Evolutionary conservation across 1,140 invertebrate species (phyloP).

Genomic region (Ylistrum balloti): DNA sequence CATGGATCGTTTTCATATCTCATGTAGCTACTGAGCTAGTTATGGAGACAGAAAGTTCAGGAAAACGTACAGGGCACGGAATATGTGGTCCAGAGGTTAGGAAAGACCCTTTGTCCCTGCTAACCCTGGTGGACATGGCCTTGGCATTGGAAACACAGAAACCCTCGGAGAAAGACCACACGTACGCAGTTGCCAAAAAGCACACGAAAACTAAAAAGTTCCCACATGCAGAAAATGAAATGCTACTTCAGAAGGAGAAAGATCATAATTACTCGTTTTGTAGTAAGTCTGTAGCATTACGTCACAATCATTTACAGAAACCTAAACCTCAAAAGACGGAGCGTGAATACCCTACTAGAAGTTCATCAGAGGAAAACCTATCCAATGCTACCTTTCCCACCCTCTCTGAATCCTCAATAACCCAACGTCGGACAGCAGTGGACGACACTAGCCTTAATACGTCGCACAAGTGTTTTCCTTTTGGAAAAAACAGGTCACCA

Average conservation of each 20-base stretch:
- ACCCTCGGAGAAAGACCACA: conserved; percentile 50
- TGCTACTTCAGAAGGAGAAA: conserved; percentile 48
- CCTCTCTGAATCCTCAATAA: background rate
- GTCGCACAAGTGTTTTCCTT: background rate
- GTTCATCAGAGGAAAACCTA: conserved; percentile 52
- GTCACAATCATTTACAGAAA: conserved; percentile 47
- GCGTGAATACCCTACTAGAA: background rate
- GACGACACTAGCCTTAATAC: conserved; percentile 31
- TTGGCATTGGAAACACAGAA: conserved; percentile 47
- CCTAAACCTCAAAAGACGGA: background rate
- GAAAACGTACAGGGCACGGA: background rate
- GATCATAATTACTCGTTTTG: conserved; percentile 52
- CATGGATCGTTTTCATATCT: background rate
- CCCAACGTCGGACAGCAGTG: conserved; percentile 25
- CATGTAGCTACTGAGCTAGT: background rate
- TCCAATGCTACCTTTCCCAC: background rate
- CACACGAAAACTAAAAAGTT: background rate
- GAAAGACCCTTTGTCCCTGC: conserved; percentile 46
- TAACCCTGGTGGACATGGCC: conserved; percentile 49
- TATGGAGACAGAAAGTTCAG: background rate
- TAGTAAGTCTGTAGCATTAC: conserved; percentile 47
- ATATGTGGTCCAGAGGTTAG: background rate
- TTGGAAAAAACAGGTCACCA: background rate
- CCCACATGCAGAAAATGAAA: conserved; percentile 29
- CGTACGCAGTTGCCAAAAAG: conserved; percentile 45